Conservation (phyloP, 2,797 vertebrate species). For the Staurois parvus region DNA sequence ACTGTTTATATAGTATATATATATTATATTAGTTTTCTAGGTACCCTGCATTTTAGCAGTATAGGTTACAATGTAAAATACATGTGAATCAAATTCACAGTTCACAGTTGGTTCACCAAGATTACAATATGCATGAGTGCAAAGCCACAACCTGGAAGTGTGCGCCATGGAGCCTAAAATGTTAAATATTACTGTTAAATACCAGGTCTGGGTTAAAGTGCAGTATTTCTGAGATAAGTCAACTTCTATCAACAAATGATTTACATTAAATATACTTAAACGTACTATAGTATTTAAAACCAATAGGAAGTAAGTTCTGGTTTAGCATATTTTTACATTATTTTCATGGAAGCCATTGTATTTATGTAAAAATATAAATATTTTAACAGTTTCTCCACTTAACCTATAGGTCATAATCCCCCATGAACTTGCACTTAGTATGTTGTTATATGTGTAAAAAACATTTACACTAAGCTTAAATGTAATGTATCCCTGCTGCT, state of each 20-base stretch:
- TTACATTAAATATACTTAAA: not conserved
- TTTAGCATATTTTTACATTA: constrained; percentile 4
- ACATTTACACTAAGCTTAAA: constrained; percentile 40
- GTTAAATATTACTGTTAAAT: constrained; percentile 20
- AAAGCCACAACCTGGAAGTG: constrained; percentile 28
- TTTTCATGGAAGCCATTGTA: not conserved
- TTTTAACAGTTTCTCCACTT: constrained; percentile 32
- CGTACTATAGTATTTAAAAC: not conserved
- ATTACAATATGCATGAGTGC: not conserved
- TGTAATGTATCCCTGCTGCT: constrained; percentile 54
- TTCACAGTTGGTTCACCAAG: not conserved
- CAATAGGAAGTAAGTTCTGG: not conserved
- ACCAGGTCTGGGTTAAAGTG: not conserved
- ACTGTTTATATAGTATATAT: too few relatives aligned
- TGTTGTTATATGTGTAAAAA: constrained; percentile 44
- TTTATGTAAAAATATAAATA: constrained; percentile 32
- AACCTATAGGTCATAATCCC: constrained; percentile 46
- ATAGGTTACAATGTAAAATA: not conserved
- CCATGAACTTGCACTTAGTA: constrained; percentile 44
- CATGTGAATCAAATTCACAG: not conserved
- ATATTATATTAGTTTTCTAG: too few relatives aligned
- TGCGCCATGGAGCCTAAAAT: not conserved
- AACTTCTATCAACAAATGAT: not conserved
- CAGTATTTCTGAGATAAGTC: not conserved
- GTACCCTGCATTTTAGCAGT: too few relatives aligned